These are phyloP conservation scores for Sorex maritimensis DNA, from an alignment of 2,797 vertebrate species.

Conservation along the genomic window DNA sequence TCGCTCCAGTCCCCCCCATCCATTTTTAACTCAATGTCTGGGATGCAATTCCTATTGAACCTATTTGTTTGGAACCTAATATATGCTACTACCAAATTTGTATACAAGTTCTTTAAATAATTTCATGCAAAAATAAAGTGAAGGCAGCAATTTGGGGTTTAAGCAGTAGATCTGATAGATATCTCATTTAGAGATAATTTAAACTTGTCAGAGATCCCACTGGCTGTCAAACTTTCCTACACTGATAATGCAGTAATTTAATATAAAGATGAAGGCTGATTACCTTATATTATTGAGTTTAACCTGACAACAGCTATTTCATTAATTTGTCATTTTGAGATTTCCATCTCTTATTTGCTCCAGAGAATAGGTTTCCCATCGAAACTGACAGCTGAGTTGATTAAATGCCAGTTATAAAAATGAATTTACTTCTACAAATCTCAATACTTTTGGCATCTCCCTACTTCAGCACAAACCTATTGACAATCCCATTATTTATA, in stretches of 20 bases:
- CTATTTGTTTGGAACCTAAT: conserved; percentile 65
- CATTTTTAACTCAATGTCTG: background rate
- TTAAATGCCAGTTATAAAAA: conserved; percentile 93
- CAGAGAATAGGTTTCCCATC: conserved; percentile 90
- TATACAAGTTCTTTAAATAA: conserved; percentile 72
- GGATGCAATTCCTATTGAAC: conserved; percentile 11
- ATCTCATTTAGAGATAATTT: conserved; percentile 89
- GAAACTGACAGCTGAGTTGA: conserved; percentile 91
- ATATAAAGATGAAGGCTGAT: conserved; percentile 90
- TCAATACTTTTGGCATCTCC: conserved; percentile 88
- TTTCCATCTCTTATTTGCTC: conserved; percentile 92
- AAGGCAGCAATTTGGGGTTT: conserved; percentile 82
- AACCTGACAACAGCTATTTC: conserved; percentile 91
- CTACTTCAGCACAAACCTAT: conserved; percentile 88
- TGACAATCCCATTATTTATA: conserved; percentile 91
- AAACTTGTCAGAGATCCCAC: conserved; percentile 88
- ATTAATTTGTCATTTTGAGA: conserved; percentile 91
- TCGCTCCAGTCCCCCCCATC: background rate
- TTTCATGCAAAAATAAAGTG: conserved; percentile 69
- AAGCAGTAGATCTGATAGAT: conserved; percentile 77
- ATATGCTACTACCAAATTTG: background rate
- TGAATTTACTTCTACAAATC: conserved; percentile 90
- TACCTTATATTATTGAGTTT: conserved; percentile 91
- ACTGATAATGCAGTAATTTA: conserved; percentile 90
- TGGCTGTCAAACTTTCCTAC: conserved; percentile 87